Percentiles rank a stretch among this genome's conserved stretches.
Conservation (phyloP, 2,113 vertebrate genomes). For the Bostrychus sinensis region DNA sequence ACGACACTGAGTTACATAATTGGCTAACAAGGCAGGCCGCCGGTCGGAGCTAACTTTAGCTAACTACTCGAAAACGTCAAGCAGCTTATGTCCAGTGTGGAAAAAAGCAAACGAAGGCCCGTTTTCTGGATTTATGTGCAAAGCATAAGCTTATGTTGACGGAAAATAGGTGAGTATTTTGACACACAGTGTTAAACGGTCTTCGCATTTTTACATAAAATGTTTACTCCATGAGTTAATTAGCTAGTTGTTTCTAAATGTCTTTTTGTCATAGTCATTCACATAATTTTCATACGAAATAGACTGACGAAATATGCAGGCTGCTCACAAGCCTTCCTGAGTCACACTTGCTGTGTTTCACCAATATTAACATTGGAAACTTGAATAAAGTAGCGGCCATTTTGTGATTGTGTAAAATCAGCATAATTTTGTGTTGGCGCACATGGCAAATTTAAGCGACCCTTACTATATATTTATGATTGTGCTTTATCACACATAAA, state of each 20-base stretch:
- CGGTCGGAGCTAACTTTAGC: constrained; percentile 24
- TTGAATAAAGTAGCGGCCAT: too few species aligned
- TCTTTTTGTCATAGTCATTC: too few species aligned
- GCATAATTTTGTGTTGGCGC: too few species aligned
- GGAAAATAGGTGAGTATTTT: constrained; percentile 77
- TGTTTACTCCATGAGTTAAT: too few species aligned
- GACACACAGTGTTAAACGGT: too few species aligned
- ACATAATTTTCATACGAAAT: too few species aligned
- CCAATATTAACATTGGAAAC: background rate
- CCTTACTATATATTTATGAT: background rate
- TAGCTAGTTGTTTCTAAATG: too few species aligned
- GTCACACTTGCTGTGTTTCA: background rate
- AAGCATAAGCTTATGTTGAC: constrained; percentile 76
- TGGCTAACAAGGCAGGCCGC: constrained; percentile 34
- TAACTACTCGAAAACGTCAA: constrained; percentile 5
- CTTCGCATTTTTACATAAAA: too few species aligned
- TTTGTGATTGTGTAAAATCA: too few species aligned
- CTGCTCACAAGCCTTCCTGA: too few species aligned
- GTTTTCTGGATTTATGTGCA: constrained; percentile 20
- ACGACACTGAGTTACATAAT: constrained; percentile 1
- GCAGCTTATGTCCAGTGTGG: constrained; percentile 1
- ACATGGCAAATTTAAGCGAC: too few species aligned
- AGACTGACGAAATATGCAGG: too few species aligned
- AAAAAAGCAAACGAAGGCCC: constrained; percentile 14
- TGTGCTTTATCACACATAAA: background rate